Conservation (phyloP, 2,113 vertebrate genomes). For the Dromaius novaehollandiae region DNA sequence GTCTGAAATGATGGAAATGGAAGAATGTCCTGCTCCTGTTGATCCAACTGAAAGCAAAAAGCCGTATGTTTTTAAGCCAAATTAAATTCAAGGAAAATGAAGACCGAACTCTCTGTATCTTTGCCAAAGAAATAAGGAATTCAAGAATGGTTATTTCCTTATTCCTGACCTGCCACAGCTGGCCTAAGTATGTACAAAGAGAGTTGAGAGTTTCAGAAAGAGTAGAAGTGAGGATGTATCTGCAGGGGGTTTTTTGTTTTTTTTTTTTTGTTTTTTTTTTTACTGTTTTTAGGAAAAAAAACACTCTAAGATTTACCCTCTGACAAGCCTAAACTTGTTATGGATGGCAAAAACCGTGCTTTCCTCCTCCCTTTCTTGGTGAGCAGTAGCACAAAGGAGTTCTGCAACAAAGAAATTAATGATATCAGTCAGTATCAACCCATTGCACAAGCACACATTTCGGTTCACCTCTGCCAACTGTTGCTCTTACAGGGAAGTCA, state of each 20-base stretch:
- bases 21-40: background rate
- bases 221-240: background rate
- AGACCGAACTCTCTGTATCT: background rate
- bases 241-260: background rate
- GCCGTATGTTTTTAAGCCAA: background rate
- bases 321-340: background rate
- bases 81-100: background rate
- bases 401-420: background rate
- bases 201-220: background rate
- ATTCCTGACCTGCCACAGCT: background rate
- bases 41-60: background rate
- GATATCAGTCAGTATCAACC: background rate
- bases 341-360: background rate
- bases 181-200: background rate
- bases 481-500: background rate
- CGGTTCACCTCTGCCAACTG: background rate
- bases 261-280: background rate
- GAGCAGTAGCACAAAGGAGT: background rate
- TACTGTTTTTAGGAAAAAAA: background rate
- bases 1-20: background rate
- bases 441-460: background rate
- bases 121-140: slow-evolving; percentile 26
- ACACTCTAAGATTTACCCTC: background rate
- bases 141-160: slow-evolving; percentile 30
- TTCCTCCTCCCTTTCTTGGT: background rate